Base-by-base conservation (phyloP, 2,797 vertebrate genomes). In the Rhinoraja longicauda region DNA sequence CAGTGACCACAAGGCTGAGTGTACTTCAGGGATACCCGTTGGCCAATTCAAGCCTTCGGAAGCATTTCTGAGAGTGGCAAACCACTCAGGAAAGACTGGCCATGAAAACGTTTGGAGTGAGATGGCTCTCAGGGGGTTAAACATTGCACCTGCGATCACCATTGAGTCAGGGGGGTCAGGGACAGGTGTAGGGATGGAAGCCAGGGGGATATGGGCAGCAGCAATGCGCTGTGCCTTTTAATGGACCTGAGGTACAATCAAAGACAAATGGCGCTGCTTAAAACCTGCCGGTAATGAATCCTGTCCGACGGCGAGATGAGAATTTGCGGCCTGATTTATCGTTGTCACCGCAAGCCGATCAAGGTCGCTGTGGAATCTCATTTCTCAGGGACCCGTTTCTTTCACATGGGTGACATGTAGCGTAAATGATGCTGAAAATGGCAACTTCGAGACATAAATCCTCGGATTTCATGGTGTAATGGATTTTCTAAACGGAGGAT, bases 281-380 rank as follows among this genome's bases (percentile, higher is more conserved):
- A 72, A 93, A 94, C 79, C 81, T 32, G 92, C 76, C 94, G 93
- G 64, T 94, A 95, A 95, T 94, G 94, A 95, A 95, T 95, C 95
- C 95, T 94, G 94, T 95, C 94, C 94, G 93, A 94, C 21, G 91
- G 94, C 94, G 86, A 93, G 94, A 95, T 94, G 94, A 93, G 94
- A 93, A 94, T 94, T 94, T 95, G 94, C 94, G 94, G 94, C 67
- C 94, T 95, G 94, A 95, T 96, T 96, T 96, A 96, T 94, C 95
- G 95, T 94, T 95, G 95, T 94, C 93, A 94, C 94, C 86, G 93
- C 93, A 94, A 67, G 93, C 93, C 95, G 95, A 96, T 95, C 96
- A 95, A 95, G 95, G 94, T 95, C 94, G 95, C 93, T 86, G 29
- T 93, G 95, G 94, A 93, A 93, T 95, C 94, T 96, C 95, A 96